Evolutionary conservation across 2,888 invertebrate species (phyloP), one percentile per base, ranked within the genome.

Genomic region (Galerucella nymphaeae): DNA sequence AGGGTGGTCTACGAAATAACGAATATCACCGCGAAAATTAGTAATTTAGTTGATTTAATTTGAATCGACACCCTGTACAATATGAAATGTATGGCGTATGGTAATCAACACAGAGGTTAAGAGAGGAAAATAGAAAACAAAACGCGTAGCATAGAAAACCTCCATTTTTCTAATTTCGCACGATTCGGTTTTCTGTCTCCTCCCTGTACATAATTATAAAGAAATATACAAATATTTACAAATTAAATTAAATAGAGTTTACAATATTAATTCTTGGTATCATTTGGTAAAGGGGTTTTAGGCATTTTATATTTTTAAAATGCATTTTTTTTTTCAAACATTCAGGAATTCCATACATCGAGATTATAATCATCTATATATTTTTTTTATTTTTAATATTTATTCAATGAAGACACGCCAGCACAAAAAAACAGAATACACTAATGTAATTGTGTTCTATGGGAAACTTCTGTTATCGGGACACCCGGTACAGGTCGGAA

Each of bases 141-240:
- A 53, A 53, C 53, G 53, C 16, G 18, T 18, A 53, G 1, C n/a
- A 9, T 53, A n/a, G 16, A 53, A 53, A 18, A n/a, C 3, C 41
- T 66, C 20, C 30, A 2, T 53, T 53, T 53, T 53, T 53, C 53
- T 23, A 53, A 16, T 18, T 53, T 53, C 9, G 18, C 53, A 53
- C 18, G 16, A 10, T 53, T 58, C 14, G 58, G 11, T 58, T 23
- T 58, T 30, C 13, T 23, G 13, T 13, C 30, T 30, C 30, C 30
- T 23, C 23, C 30, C n/a, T 30, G 30, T 58, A 30, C 11, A 30
- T 30, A 58, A 68, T 41, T 18, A 62, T 41, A 70, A 70, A 70
- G 57, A 71, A 75, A 73, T 74, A 70, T 76, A 75, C 75, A 76
- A 69, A 66, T 75, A 76, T 75, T 72, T 76, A 76, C 75, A 76